phyloP scores from a whole-genome alignment of 2,888 invertebrate species.

The Coelopa pilipes region DNA sequence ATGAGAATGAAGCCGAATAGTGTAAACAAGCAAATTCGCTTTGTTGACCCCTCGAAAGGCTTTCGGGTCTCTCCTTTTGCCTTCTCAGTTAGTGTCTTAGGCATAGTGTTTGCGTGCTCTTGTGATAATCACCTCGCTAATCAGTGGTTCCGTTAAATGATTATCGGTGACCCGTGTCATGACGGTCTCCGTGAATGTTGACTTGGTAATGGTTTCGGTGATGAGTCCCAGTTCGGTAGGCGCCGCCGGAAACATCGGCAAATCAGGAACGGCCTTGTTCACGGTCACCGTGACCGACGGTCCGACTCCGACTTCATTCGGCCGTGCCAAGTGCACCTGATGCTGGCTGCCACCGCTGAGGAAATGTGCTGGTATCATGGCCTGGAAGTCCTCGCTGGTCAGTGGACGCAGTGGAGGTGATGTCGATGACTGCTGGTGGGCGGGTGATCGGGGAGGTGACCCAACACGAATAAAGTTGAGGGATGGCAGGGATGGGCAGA shows the following conservation, averaged over 20 bases:
- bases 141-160: slow-evolving; percentile 84
- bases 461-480: slow-evolving; percentile 11
- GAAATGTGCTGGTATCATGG: slow-evolving; percentile 94
- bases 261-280: slow-evolving; percentile 77
- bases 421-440: slow-evolving; percentile 32
- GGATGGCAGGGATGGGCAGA: neutral
- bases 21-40: slow-evolving; percentile 2
- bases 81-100: slow-evolving; percentile 43
- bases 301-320: slow-evolving; percentile 63
- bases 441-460: slow-evolving; percentile 15
- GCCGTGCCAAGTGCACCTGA: slow-evolving; percentile 66
- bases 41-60: slow-evolving; percentile 20
- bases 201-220: slow-evolving; percentile 95
- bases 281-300: slow-evolving; percentile 85
- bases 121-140: slow-evolving; percentile 82
- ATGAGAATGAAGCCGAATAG: slow-evolving; percentile 26
- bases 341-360: slow-evolving; percentile 84
- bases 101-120: slow-evolving; percentile 39
- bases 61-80: slow-evolving; percentile 44
- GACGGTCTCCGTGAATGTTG: slow-evolving; percentile 94
- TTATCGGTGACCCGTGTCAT: slow-evolving; percentile 95
- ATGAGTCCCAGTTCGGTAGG: slow-evolving; percentile 86
- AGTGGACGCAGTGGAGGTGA: slow-evolving; percentile 77
- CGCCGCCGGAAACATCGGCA: slow-evolving; percentile 82
- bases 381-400: slow-evolving; percentile 94